phyloP scores from a whole-genome alignment of 1,140 invertebrate genomes.

The Euborellia annulipes region DNA sequence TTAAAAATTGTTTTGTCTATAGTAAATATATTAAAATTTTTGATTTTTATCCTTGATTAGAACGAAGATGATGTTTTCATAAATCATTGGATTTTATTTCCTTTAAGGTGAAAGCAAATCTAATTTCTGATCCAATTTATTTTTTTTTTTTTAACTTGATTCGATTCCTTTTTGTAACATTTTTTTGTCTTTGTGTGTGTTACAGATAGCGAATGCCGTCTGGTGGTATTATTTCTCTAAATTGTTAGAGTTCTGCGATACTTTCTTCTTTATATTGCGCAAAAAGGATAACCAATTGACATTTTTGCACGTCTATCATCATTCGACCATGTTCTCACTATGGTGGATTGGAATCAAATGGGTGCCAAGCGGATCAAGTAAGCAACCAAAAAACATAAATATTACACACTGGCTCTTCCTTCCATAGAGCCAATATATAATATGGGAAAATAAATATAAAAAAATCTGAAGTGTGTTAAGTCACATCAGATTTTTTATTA shows the following conservation, averaged over 20 bases:
- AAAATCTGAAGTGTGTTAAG: too few relatives aligned
- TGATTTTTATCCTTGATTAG: neutral
- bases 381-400: constrained; percentile 26
- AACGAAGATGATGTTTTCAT: neutral
- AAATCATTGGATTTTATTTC: neutral
- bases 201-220: constrained; percentile 76
- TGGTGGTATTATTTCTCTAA: constrained; percentile 98
- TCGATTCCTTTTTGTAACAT: constrained; percentile 7
- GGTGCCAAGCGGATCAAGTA: constrained; percentile 86
- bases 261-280: constrained; percentile 76
- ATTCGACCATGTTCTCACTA: constrained; percentile 78
- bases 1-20: too few relatives aligned
- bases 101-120: neutral
- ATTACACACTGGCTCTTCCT: neutral
- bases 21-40: neutral
- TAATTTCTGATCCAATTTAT: neutral
- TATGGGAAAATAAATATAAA: neutral
- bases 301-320: constrained; percentile 83
- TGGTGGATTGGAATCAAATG: constrained; percentile 97
- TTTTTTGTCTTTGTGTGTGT: constrained; percentile 13
- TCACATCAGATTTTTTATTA: too few relatives aligned
- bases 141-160: constrained; percentile 5
- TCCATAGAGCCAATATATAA: neutral
- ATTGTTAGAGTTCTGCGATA: constrained; percentile 84
- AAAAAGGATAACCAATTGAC: constrained; percentile 78